Percentiles rank a stretch among this genome's conserved stretches.
phyloP scores from a whole-genome alignment of 1,140 invertebrate genomes.

The Lutraria rhynchaena region DNA sequence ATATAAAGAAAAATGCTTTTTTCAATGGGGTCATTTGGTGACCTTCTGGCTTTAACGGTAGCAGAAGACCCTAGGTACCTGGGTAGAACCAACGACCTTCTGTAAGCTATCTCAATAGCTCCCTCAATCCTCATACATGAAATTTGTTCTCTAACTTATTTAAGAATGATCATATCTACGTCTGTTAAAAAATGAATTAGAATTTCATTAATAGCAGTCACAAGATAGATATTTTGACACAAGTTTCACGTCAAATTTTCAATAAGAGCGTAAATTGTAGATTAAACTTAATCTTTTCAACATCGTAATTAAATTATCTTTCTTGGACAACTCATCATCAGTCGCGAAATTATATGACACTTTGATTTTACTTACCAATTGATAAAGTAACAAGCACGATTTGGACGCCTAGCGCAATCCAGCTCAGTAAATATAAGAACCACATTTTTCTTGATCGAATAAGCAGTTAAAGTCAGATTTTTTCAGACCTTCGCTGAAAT shows the following conservation, averaged over 20 bases:
- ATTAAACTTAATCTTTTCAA: neutral
- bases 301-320: neutral
- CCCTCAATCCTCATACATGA: too few relatives aligned
- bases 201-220: neutral
- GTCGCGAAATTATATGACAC: conserved; percentile 36
- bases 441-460: conserved; percentile 53
- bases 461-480: too few relatives aligned
- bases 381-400: conserved; percentile 62
- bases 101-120: too few relatives aligned
- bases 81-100: too few relatives aligned
- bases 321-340: neutral
- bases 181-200: neutral
- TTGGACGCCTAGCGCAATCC: conserved; percentile 64
- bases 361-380: conserved; percentile 58
- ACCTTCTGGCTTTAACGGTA: too few relatives aligned
- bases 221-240: neutral
- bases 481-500: too few relatives aligned
- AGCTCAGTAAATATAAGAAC: conserved; percentile 66
- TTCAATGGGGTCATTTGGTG: too few relatives aligned
- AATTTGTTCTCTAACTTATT: too few relatives aligned
- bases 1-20: too few relatives aligned
- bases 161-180: neutral
- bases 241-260: neutral
- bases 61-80: too few relatives aligned
- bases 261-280: neutral